phyloP scores from a whole-genome alignment of 2,113 vertebrate genomes.

The Alouatta palliata region DNA sequence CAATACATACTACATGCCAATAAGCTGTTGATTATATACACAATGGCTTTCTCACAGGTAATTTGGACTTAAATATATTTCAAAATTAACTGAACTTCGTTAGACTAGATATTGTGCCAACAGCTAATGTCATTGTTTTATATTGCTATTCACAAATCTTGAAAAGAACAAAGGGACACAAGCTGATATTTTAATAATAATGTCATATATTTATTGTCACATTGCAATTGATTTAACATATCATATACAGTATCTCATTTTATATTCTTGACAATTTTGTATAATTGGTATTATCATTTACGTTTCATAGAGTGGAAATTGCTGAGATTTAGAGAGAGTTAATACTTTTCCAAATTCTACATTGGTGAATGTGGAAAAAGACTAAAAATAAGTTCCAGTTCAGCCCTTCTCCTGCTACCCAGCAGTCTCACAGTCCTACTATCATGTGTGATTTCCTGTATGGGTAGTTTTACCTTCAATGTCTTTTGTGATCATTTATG shows the following conservation, averaged over 20 bases:
- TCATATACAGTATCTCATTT: background rate
- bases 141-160: background rate
- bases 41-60: background rate
- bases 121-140: background rate
- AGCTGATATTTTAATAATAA: background rate
- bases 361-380: background rate
- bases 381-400: background rate
- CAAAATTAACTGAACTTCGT: background rate
- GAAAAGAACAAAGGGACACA: background rate
- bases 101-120: background rate
- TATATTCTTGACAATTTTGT: background rate
- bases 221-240: background rate
- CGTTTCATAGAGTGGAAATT: background rate
- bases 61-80: background rate
- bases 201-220: background rate
- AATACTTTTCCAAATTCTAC: background rate
- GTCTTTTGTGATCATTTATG: background rate
- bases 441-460: background rate
- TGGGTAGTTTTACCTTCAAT: background rate
- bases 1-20: background rate
- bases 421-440: background rate
- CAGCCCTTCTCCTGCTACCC: background rate
- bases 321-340: background rate
- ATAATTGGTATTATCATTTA: background rate
- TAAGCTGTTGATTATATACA: too few relatives aligned